Conservation (phyloP, 2,113 vertebrate genomes). For the Stercorarius parasiticus region DNA sequence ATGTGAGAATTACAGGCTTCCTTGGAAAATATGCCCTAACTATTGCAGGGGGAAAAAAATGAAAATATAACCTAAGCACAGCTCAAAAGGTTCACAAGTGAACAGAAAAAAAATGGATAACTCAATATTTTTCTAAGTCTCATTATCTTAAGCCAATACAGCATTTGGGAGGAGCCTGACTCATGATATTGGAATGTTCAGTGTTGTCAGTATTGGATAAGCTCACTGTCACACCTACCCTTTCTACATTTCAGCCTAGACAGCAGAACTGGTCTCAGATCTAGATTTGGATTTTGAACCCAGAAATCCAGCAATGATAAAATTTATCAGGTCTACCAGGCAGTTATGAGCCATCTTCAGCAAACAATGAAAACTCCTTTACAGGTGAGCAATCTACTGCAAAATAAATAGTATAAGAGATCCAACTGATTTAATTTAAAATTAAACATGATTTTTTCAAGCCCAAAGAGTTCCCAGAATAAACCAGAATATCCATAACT, state of each 20-base stretch:
- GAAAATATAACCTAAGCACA: neutral
- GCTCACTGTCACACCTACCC: neutral
- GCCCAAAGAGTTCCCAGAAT: neutral
- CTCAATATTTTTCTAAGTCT: neutral
- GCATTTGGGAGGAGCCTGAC: neutral
- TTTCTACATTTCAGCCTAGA: neutral
- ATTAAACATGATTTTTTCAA: neutral
- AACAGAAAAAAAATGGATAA: neutral
- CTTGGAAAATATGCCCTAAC: neutral
- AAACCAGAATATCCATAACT: neutral
- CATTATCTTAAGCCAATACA: neutral
- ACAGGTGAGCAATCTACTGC: neutral
- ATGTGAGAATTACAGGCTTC: neutral
- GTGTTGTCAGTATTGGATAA: neutral
- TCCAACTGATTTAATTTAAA: neutral
- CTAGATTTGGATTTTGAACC: neutral
- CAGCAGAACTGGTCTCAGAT: neutral
- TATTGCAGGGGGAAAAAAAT: neutral
- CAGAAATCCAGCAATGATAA: neutral
- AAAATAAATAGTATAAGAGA: neutral
- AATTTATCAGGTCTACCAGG: neutral
- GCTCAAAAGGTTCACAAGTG: neutral
- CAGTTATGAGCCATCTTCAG: neutral
- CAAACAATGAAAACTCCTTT: neutral
- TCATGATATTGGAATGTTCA: neutral